These are phyloP conservation scores for Alosa sapidissima DNA, from an alignment of 2,797 vertebrate species.

Conservation along the genomic window DNA sequence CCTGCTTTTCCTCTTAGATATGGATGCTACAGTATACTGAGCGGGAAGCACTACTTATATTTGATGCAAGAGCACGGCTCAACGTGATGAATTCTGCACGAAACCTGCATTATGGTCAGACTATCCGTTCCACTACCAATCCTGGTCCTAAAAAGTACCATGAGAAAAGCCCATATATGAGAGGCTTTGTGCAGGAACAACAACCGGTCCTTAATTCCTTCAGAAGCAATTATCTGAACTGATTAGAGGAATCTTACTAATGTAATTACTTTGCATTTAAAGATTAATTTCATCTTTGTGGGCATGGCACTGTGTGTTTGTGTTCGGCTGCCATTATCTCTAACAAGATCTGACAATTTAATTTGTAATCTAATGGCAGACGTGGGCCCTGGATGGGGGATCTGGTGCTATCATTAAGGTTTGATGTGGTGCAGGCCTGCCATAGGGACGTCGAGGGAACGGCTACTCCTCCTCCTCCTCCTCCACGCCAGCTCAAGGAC, in stretches of 20 bases:
- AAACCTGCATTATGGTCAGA: too few relatives aligned
- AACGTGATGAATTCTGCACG: background rate
- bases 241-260: constrained; percentile 69
- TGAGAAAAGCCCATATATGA: background rate
- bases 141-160: background rate
- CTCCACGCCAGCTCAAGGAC: background rate
- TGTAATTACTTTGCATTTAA: constrained; percentile 75
- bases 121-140: background rate
- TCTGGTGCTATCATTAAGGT: constrained; percentile 20
- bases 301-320: constrained; percentile 61
- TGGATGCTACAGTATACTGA: background rate
- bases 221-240: constrained; percentile 70
- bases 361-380: constrained; percentile 48
- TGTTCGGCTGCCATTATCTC: constrained; percentile 70
- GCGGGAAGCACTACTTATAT: background rate
- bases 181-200: constrained; percentile 14
- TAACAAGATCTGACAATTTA: constrained; percentile 69
- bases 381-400: constrained; percentile 45
- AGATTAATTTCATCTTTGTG: constrained; percentile 71
- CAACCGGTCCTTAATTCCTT: constrained; percentile 66
- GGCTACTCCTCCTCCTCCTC: background rate
- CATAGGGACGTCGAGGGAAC: background rate
- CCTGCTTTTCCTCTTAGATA: background rate
- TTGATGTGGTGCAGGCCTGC: background rate
- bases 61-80: background rate